Evolutionary conservation across 2,797 vertebrate species (phyloP), one percentile per base, ranked within the genome.

Genomic region (Paguma larvata): DNA sequence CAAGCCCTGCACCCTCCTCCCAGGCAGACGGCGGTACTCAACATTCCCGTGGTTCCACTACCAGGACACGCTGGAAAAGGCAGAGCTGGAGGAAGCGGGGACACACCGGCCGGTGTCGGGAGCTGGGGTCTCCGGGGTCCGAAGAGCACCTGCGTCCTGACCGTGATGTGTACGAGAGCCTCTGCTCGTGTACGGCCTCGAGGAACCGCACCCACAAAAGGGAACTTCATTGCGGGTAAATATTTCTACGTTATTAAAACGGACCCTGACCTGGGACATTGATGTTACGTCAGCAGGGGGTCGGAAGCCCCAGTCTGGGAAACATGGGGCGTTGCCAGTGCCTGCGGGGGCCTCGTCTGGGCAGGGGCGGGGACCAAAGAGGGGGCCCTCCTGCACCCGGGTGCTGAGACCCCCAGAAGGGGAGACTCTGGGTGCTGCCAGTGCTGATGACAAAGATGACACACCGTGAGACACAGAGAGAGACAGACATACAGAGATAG

Each of bases 101-200:
- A 53, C 34, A 13, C 38, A 59, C 2, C 38, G 5, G 27, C 0
- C 18, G 53, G 1, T 2, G 51, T 34, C 4, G 4, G 30, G 34
- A 34, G 16, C 25, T 0, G 1, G 21, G 63, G 32, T 7, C 14
- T 34, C 14, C 14, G 70, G 38, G 30, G 41, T 7, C 70, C 15
- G 18, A 32, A 27, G 34, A 4, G 34, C 11, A 0, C 2, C 53
- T 1, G 13, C 0, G 19, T 16, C 8, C 65, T 4, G 25, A 30
- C 6, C 0, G 3, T 25, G 65, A 11, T 1, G 27, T 34, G 25
- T 4, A 23, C 51, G 15, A 19, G 68, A 32, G 14, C 18, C 34
- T 15, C 6, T 0, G 56, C 5, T 0, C 6, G 6, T 0, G 6
- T 15, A 46, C 1, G 1, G 1, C 72, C 34, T 1, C 82, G 9